phyloP scores from a whole-genome alignment of 2,113 vertebrate species.

The Myanophis thanlyinensis region DNA sequence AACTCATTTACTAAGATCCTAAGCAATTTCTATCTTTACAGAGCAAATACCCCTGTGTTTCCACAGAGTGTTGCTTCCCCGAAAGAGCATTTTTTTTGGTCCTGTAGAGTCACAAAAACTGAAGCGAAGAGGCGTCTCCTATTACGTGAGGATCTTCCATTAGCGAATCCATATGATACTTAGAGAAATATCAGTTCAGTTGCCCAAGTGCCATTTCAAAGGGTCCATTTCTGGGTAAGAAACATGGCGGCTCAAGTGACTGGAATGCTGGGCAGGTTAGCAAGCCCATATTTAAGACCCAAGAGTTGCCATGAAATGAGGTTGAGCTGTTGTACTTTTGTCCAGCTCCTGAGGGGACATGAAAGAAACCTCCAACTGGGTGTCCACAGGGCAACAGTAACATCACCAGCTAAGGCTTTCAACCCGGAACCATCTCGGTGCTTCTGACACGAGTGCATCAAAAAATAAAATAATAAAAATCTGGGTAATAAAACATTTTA shows the following conservation, averaged over 20 bases:
- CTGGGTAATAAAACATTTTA: not conserved
- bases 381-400: not conserved
- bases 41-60: conserved; percentile 43
- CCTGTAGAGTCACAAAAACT: conserved; percentile 30
- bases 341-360: not conserved
- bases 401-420: not conserved
- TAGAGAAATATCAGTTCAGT: not conserved
- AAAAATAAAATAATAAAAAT: too few species aligned
- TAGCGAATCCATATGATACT: not conserved
- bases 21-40: conserved; percentile 42
- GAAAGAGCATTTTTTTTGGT: conserved; percentile 20
- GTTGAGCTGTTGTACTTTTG: not conserved
- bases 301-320: not conserved
- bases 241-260: not conserved
- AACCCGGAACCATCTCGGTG: too few species aligned
- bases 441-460: too few species aligned
- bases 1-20: conserved; percentile 47
- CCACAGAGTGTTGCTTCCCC: conserved; percentile 39
- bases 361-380: too few species aligned
- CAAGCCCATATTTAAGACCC: not conserved
- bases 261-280: too few species aligned
- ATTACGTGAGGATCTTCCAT: not conserved
- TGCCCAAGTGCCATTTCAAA: conserved; percentile 7
- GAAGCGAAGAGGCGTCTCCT: not conserved
- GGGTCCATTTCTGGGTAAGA: not conserved